Evolutionary conservation across 2,888 invertebrate species (phyloP).

Genomic region (Caenorhabditis sp.): DNA sequence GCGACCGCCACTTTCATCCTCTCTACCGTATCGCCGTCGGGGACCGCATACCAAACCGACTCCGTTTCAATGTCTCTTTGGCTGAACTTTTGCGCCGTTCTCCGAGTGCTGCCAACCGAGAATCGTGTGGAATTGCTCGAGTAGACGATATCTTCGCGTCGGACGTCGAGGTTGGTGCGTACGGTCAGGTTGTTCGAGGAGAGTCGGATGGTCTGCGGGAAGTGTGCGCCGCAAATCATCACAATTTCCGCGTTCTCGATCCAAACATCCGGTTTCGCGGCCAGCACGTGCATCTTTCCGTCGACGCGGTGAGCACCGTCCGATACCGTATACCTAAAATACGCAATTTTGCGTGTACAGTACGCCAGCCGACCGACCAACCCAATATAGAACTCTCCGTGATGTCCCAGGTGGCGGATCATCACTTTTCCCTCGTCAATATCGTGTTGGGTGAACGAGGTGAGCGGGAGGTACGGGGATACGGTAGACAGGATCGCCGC

Average conservation of each 20-base stretch:
- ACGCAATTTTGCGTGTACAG: background rate
- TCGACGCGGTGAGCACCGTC: conserved; percentile 70
- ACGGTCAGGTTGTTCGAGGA: conserved; percentile 62
- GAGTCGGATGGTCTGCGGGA: conserved; percentile 32
- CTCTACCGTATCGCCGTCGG: conserved; percentile 44
- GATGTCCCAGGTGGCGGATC: conserved; percentile 68
- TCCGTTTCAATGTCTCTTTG: conserved; percentile 54
- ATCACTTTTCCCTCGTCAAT: conserved; percentile 63
- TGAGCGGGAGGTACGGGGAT: conserved; percentile 66
- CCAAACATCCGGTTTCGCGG: conserved; percentile 67
- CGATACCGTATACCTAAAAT: conserved; percentile 70
- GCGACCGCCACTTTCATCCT: conserved; percentile 56
- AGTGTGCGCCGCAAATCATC: conserved; percentile 36
- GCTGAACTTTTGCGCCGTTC: conserved; percentile 55
- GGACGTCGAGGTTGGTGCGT: conserved; percentile 68
- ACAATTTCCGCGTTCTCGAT: conserved; percentile 48
- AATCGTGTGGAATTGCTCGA: conserved; percentile 44
- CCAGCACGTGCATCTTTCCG: conserved; percentile 58
- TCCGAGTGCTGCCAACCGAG: conserved; percentile 27
- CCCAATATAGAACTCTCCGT: conserved; percentile 48
- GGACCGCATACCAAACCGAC: conserved; percentile 49
- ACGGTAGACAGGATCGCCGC: conserved; percentile 66
- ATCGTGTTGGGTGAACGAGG: conserved; percentile 63
- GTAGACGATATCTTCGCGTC: conserved; percentile 62
- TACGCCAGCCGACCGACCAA: too few relatives aligned